Percentiles rank a stretch among this genome's conserved stretches.
phyloP scores from a whole-genome alignment of 37 sponge, comb jelly and placozoan genomes.

The Beroe forskalii region DNA sequence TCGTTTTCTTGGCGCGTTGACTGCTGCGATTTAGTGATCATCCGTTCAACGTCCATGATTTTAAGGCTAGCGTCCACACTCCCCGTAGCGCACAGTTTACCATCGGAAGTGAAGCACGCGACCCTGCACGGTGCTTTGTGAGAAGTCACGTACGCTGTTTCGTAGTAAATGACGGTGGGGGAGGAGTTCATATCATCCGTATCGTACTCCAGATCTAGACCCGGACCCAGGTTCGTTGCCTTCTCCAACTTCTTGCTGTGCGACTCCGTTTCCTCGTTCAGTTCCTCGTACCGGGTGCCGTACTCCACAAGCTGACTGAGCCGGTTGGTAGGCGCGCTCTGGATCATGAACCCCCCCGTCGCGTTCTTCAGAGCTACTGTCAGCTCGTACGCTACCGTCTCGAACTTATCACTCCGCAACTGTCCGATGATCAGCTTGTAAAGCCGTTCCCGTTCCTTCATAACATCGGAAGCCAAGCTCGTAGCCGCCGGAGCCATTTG shows the following conservation, averaged over 20 bases:
- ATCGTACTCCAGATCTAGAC: conserved; percentile 66
- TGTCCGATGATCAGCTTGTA: conserved; percentile 87
- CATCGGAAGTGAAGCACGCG: conserved; percentile 80
- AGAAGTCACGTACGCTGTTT: conserved; percentile 74
- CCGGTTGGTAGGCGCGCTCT: conserved; percentile 76
- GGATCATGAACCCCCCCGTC: conserved; percentile 69
- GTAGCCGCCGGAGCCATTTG: background rate
- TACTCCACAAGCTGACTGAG: conserved; percentile 77
- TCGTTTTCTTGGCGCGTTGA: conserved; percentile 73
- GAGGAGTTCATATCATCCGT: conserved; percentile 65
- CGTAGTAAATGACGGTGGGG: conserved; percentile 69
- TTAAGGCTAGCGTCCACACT: conserved; percentile 52
- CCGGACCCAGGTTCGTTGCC: conserved; percentile 9
- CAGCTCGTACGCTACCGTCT: conserved; percentile 72
- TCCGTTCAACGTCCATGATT: conserved; percentile 87
- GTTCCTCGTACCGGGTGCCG: conserved; percentile 69
- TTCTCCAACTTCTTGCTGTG: conserved; percentile 58
- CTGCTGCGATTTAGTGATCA: conserved; percentile 76
- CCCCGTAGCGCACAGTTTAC: conserved; percentile 67
- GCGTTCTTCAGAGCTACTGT: conserved; percentile 67
- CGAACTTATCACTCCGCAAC: conserved; percentile 85
- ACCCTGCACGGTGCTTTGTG: conserved; percentile 80
- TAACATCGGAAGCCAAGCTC: conserved; percentile 10
- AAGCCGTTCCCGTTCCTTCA: conserved; percentile 74
- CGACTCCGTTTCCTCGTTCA: conserved; percentile 74